phyloP scores from a whole-genome alignment of 2,888 invertebrate species.

The Tetanocera ferruginea region DNA sequence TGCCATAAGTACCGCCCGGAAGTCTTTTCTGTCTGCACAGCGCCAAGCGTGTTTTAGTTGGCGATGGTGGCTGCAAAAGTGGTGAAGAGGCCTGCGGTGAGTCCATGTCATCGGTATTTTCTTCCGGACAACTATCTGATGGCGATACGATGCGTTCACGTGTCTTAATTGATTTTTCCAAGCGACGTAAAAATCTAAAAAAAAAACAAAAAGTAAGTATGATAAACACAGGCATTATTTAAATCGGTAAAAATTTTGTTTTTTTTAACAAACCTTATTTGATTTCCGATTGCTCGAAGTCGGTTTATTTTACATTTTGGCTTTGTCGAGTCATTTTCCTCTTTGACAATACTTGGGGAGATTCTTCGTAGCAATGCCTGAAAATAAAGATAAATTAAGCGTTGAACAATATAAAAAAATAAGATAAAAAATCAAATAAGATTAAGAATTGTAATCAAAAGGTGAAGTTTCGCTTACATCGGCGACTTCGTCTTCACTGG shows the following conservation, averaged over 20 bases:
- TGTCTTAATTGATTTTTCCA: constrained; percentile 80
- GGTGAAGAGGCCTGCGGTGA: constrained; percentile 79
- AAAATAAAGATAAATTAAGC: constrained; percentile 41
- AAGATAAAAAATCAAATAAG: neutral
- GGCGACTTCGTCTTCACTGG: constrained; percentile 71
- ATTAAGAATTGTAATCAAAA: neutral
- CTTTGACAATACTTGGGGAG: constrained; percentile 73
- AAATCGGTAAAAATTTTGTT: neutral
- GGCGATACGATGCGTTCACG: constrained; percentile 73
- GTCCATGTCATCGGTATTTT: constrained; percentile 73
- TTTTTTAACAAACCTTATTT: constrained; percentile 75
- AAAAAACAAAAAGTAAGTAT: neutral
- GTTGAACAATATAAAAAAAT: neutral
- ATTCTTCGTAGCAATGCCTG: constrained; percentile 75
- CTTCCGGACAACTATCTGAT: constrained; percentile 72
- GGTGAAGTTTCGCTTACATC: constrained; percentile 66
- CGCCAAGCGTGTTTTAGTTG: constrained; percentile 55
- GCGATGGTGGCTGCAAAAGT: constrained; percentile 63
- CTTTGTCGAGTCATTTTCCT: constrained; percentile 70
- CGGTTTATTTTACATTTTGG: constrained; percentile 75
- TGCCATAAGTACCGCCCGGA: constrained; percentile 54
- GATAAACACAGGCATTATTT: neutral
- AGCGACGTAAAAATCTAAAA: constrained; percentile 77
- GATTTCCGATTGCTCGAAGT: constrained; percentile 80
- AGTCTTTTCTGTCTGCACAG: constrained; percentile 59